Conservation (phyloP, 2,797 vertebrate genomes). For the Ceyx erithaca region DNA sequence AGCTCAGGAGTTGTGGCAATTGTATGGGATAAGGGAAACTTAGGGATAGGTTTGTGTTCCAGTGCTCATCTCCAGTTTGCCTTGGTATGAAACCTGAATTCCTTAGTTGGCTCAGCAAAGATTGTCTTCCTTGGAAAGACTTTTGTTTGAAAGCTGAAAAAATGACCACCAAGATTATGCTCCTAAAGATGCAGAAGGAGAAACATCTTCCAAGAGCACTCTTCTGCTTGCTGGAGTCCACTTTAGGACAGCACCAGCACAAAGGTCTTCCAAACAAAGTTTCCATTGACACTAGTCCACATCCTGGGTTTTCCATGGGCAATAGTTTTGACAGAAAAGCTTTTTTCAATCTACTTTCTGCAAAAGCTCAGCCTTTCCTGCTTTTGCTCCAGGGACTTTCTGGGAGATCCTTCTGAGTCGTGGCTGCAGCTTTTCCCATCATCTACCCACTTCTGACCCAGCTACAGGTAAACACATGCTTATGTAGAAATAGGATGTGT, state of each 20-base stretch:
- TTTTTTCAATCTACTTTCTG: not conserved
- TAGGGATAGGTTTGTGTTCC: not conserved
- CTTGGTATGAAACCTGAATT: not conserved
- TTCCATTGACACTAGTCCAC: not conserved
- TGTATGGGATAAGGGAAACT: not conserved
- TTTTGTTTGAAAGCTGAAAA: not conserved
- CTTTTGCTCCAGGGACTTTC: not conserved
- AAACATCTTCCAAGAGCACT: not conserved
- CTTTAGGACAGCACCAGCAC: not conserved
- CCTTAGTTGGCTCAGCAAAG: not conserved
- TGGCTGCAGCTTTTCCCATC: not conserved
- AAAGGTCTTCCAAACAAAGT: not conserved
- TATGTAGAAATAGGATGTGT: not conserved
- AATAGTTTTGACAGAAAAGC: not conserved
- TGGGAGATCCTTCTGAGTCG: not conserved
- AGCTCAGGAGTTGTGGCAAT: not conserved
- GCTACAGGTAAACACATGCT: not conserved
- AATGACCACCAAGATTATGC: not conserved
- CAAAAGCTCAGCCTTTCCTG: not conserved
- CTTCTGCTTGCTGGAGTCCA: not conserved
- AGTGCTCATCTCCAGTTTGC: not conserved
- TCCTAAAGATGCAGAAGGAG: not conserved
- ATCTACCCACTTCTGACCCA: not conserved
- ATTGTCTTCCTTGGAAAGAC: not conserved
- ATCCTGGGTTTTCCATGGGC: not conserved